Percentiles rank a stretch among this genome's conserved stretches.
Conservation (phyloP, 64 coral and sea anemone genomes). For the Astreopora myriophthalma region DNA sequence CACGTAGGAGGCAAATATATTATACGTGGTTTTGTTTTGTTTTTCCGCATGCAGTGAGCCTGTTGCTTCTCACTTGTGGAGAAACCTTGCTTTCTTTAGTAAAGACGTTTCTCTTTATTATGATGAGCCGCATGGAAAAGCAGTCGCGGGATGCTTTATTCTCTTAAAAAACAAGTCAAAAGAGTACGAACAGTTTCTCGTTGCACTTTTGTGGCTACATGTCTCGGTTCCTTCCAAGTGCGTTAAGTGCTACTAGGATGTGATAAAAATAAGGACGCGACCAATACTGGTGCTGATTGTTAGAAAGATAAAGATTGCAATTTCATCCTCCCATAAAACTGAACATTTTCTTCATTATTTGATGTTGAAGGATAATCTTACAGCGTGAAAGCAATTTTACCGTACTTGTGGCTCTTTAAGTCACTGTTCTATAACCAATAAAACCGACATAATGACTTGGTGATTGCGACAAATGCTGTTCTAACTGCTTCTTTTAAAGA, state of each 20-base stretch:
- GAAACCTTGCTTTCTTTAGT: background rate
- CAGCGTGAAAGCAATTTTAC: constrained; percentile 56
- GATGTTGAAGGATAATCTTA: constrained; percentile 52
- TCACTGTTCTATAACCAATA: constrained; percentile 54
- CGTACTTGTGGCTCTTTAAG: constrained; percentile 45
- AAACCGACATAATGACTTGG: constrained; percentile 67
- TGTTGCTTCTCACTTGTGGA: background rate
- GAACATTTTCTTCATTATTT: constrained; percentile 47
- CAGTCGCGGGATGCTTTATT: background rate
- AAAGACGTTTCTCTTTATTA: background rate
- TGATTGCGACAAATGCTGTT: constrained; percentile 77
- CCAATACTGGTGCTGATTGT: constrained; percentile 32
- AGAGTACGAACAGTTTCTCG: background rate
- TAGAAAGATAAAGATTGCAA: background rate
- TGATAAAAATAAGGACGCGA: constrained; percentile 11
- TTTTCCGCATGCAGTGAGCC: too few species aligned
- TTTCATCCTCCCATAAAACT: constrained; percentile 41
- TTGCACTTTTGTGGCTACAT: background rate
- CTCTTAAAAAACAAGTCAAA: background rate
- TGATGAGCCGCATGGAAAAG: background rate
- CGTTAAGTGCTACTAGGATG: background rate
- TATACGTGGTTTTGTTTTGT: too few species aligned
- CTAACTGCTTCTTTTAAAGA: constrained; percentile 78
- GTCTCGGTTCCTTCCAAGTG: too few species aligned
- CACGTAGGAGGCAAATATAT: too few species aligned